phyloP scores from a whole-genome alignment of 1,140 invertebrate genomes.

The Ceratosolen fusciceps region DNA sequence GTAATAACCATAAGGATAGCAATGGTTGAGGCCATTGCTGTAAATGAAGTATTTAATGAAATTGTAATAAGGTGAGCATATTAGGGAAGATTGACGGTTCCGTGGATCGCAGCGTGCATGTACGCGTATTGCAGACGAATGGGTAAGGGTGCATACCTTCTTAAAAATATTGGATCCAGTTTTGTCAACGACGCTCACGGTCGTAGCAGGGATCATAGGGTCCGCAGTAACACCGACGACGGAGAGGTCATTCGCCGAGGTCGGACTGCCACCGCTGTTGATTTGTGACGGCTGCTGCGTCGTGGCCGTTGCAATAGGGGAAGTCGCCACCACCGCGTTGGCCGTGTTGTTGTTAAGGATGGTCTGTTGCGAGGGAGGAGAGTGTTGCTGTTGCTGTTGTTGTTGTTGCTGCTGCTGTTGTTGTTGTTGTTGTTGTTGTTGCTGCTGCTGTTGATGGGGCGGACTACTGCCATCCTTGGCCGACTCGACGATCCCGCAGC shows the following conservation, averaged over 20 bases:
- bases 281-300: slow-evolving; percentile 60
- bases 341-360: slow-evolving; percentile 72
- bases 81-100: too few species aligned
- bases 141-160: slow-evolving; percentile 70
- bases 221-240: slow-evolving; percentile 60
- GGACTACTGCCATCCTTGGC: slow-evolving; percentile 25
- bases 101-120: too few species aligned
- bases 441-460: slow-evolving; percentile 58
- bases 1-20: too few species aligned
- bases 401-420: slow-evolving; percentile 61
- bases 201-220: slow-evolving; percentile 64
- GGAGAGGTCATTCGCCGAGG: slow-evolving; percentile 65
- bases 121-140: too few species aligned
- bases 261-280: slow-evolving; percentile 62
- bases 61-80: too few species aligned
- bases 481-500: not conserved
- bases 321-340: slow-evolving; percentile 18
- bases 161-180: slow-evolving; percentile 73
- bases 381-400: slow-evolving; percentile 63
- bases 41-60: too few species aligned
- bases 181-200: slow-evolving; percentile 64
- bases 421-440: slow-evolving; percentile 63
- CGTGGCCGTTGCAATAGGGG: not conserved
- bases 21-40: too few species aligned
- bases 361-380: slow-evolving; percentile 62